These are phyloP conservation scores for Lateolabrax maculatus DNA, from an alignment of 2,797 vertebrate species.

Conservation along the genomic window DNA sequence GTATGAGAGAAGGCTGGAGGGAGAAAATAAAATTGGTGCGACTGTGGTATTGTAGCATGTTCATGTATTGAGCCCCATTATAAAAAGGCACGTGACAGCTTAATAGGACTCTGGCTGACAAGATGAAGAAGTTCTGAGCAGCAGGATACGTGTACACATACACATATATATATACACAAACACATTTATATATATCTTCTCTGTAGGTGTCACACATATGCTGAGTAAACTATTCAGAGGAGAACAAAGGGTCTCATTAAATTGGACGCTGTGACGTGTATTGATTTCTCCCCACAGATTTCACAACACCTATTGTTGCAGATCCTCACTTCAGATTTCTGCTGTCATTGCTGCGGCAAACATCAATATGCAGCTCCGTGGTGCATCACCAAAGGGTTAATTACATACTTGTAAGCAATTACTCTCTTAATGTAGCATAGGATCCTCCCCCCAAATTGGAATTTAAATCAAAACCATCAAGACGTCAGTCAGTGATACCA, in stretches of 20 bases:
- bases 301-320: conserved; percentile 72
- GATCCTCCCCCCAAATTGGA: conserved; percentile 54
- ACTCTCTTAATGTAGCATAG: conserved; percentile 66
- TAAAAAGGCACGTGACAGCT: conserved; percentile 57
- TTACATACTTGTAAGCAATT: conserved; percentile 78
- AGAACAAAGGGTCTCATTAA: conserved; percentile 80
- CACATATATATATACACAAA: neutral
- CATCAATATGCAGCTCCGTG: conserved; percentile 68
- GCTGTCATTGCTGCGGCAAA: conserved; percentile 61
- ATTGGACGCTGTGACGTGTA: conserved; percentile 65
- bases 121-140: conserved; percentile 45
- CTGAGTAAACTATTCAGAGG: conserved; percentile 70
- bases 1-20: conserved; percentile 61
- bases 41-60: conserved; percentile 65
- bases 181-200: conserved; percentile 23
- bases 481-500: conserved; percentile 40
- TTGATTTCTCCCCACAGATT: conserved; percentile 76
- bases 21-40: conserved; percentile 66
- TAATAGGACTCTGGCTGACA: conserved; percentile 61
- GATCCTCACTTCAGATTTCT: conserved; percentile 62
- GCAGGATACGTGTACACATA: neutral
- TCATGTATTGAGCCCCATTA: conserved; percentile 60
- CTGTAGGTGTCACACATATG: conserved; percentile 49
- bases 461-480: conserved; percentile 58
- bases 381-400: conserved; percentile 75